Evolutionary conservation across 2,797 vertebrate genomes (phyloP).

Genomic region (Ciconia nigra): DNA sequence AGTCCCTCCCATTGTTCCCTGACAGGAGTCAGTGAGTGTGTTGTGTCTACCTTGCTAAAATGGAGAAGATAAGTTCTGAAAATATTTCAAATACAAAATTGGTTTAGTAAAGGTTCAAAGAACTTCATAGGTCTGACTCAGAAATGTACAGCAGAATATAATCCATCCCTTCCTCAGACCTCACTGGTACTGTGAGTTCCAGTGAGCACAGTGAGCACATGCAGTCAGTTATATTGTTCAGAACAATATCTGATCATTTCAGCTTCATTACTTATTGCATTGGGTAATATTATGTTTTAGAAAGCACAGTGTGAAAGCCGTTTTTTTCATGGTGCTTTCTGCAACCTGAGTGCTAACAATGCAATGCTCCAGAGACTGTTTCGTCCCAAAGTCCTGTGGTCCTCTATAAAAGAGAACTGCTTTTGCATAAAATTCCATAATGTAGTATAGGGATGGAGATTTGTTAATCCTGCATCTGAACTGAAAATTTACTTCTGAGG

Average conservation of each 20-base stretch:
- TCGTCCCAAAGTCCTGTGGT: neutral
- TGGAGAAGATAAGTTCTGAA: constrained; percentile 35
- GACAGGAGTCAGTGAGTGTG: constrained; percentile 9
- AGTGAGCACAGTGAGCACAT: no score
- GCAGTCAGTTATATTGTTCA: neutral
- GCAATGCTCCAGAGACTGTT: neutral
- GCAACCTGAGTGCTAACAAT: neutral
- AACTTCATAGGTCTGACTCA: neutral
- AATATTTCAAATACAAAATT: neutral
- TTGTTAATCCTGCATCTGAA: constrained; percentile 5
- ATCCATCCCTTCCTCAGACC: neutral
- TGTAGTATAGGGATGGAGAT: neutral
- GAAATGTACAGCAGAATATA: neutral
- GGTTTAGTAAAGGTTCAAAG: neutral
- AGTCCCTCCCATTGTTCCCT: constrained; percentile 44
- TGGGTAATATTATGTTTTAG: neutral
- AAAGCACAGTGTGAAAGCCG: neutral
- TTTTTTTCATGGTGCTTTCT: neutral
- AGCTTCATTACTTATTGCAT: neutral
- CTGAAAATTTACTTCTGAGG: constrained; percentile 18
- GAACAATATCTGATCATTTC: neutral
- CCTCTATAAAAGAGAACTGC: neutral
- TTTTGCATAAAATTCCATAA: neutral
- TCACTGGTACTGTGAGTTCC: neutral
- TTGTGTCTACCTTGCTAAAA: constrained; percentile 31